Conservation (phyloP, 2,797 vertebrate species). For the Hemibagrus guttatus region DNA sequence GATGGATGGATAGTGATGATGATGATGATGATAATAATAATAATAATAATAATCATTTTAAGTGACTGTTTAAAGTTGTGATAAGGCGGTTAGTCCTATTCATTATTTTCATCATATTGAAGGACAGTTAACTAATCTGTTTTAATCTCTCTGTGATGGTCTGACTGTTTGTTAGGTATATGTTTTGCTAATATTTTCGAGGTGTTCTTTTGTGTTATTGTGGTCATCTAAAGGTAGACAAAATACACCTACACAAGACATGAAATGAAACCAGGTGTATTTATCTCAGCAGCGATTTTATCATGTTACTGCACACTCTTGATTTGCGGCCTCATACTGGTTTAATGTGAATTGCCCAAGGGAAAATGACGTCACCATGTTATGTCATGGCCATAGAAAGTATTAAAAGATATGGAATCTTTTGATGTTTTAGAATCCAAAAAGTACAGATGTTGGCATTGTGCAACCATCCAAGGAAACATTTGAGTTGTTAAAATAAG, state of each 20-base stretch:
- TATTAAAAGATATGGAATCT: neutral
- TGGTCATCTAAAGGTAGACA: neutral
- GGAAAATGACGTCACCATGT: neutral
- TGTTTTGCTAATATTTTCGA: neutral
- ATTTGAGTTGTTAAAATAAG: neutral
- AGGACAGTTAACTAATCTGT: neutral
- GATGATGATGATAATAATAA: too few relatives aligned
- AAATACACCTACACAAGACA: neutral
- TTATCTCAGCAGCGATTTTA: neutral
- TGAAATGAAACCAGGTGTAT: conserved; percentile 7
- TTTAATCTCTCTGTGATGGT: neutral
- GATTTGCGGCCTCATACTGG: neutral
- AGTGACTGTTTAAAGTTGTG: too few relatives aligned
- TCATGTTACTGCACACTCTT: neutral
- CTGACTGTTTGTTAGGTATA: neutral
- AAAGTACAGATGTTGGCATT: neutral
- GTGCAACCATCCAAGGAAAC: neutral
- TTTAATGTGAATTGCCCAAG: neutral
- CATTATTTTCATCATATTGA: neutral
- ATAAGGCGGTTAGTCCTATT: neutral
- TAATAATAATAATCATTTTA: too few relatives aligned
- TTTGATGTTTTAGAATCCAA: neutral
- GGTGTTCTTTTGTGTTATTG: neutral
- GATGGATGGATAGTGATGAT: too few relatives aligned
- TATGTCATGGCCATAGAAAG: neutral